Base-by-base conservation (phyloP, 2,113 vertebrate species). In the Apeltes quadracus region DNA sequence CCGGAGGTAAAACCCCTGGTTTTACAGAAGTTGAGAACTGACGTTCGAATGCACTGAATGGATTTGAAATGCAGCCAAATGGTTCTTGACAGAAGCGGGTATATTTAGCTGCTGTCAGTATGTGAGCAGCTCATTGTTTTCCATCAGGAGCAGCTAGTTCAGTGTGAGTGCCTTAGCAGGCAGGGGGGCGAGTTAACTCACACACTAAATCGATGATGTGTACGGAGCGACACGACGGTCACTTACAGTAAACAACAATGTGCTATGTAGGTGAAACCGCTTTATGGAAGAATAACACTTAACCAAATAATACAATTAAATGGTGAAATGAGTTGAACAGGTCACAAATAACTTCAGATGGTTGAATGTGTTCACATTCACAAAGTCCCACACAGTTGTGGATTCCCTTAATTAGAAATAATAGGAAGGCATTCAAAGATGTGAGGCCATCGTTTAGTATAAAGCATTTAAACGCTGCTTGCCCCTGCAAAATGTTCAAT, bases 101-200 rank as follows among this genome's bases (percentile, higher is more conserved):
- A 61, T 74, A 59, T 88, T 88, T 87, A 80, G 86, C 82, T 80
- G 71, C 62, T 72, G 77, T 88, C 82, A 86, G 86, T 85, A 80
- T 81, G 63, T 76, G 75, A 90, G 75, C 53, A 38, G 84, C 82
- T 87, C 83, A 79, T 87, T 86, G 86, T 88, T 87, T 86, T 87
- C 91, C 87, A 83, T 72, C 63, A 76, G 79, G 50, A 76, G 69
- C 74, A 87, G 76, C 57, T 58, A 77, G 72, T 72, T 59, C 61
- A 27, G 55, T 9, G 22, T 87, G 85, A 90, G 84, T 84, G 83
- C 81, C 75, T 91, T 86, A 88, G 13, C 64, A 63, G 70, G 91
- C 83, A 76, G 83, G 87, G 29, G 83, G 82, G 78, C 61, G 75
- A 55, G 59, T 50, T 80, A 75, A n/a, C 75, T 88, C 56, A 80